These are phyloP conservation scores for Pseudomyrmex pallidus DNA, from an alignment of 1,140 invertebrate genomes.

Conservation along the genomic window DNA sequence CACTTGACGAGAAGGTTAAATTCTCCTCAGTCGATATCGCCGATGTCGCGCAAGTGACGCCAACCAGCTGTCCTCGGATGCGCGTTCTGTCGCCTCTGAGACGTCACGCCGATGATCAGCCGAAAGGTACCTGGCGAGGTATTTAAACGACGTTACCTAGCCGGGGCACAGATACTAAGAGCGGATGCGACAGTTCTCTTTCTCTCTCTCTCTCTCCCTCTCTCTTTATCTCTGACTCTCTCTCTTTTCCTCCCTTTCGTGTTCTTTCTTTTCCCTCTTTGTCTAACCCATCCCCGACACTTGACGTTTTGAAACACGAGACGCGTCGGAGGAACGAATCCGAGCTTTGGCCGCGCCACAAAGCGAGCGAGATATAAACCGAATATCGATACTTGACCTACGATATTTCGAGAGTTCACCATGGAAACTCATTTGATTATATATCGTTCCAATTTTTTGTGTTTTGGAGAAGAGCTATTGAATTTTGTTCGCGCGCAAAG, in stretches of 20 bases:
- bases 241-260: not conserved
- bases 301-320: conserved; percentile 46
- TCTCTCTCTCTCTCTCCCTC: conserved; percentile 2
- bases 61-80: conserved; percentile 13
- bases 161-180: conserved; percentile 14
- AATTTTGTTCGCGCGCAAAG: not conserved
- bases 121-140: conserved; percentile 67
- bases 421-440: conserved; percentile 42
- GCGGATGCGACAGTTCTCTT: conserved; percentile 29
- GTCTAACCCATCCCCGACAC: not conserved
- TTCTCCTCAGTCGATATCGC: conserved; percentile 37
- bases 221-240: conserved; percentile 29
- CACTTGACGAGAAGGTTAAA: conserved; percentile 7
- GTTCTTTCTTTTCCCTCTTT: conserved; percentile 37
- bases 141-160: conserved; percentile 67
- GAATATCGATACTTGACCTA: not conserved
- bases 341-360: conserved; percentile 45
- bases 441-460: conserved; percentile 11
- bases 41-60: not conserved
- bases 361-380: not conserved
- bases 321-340: conserved; percentile 51
- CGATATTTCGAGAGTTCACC: conserved; percentile 23
- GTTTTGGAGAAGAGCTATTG: not conserved
- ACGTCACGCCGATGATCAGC: conserved; percentile 22
- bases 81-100: conserved; percentile 7